Conservation (phyloP, 2,113 vertebrate species). For the Brachypteracias leptosomus region DNA sequence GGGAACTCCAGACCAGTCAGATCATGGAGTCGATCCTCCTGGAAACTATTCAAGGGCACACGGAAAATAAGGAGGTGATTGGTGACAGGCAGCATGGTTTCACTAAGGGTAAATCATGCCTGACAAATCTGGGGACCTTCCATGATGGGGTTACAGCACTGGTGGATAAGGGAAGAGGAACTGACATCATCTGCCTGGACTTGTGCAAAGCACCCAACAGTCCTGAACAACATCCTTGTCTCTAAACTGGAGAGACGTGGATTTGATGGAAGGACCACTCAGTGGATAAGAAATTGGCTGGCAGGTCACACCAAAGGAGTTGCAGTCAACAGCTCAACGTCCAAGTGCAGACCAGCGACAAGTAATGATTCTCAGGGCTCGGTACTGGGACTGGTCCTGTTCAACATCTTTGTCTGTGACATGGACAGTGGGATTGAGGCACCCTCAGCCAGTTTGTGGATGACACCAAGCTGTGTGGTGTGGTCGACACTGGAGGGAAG, state of each 20-base stretch:
- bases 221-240: neutral
- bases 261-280: neutral
- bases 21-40: neutral
- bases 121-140: neutral
- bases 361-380: neutral
- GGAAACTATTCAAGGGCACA: neutral
- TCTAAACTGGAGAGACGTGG: neutral
- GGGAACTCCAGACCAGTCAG: neutral
- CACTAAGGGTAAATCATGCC: neutral
- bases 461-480: neutral
- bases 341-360: neutral
- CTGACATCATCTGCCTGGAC: neutral
- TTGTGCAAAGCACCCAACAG: neutral
- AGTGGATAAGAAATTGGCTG: neutral
- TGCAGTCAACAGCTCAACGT: neutral
- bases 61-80: neutral
- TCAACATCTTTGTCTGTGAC: neutral
- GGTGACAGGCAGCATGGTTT: neutral
- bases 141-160: neutral
- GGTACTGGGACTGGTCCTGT: neutral
- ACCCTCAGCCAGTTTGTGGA: neutral
- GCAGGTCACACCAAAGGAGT: neutral
- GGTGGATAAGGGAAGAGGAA: neutral
- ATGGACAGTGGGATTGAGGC: neutral
- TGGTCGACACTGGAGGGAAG: neutral